Conservation (phyloP, 2,797 vertebrate species). For the Megaceryle alcyon region DNA sequence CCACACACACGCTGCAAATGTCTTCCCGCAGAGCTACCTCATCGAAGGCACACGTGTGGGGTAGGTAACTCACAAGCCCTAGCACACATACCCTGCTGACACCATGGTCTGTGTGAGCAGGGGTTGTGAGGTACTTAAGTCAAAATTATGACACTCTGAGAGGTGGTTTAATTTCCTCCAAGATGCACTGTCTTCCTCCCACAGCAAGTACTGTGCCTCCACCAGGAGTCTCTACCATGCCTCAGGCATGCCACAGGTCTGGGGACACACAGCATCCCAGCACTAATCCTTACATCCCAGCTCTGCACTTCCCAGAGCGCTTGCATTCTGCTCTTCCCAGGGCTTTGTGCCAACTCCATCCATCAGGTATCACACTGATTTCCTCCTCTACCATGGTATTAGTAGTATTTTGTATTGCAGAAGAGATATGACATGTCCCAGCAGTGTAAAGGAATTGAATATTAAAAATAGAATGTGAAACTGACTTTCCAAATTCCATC, state of each 20-base stretch:
- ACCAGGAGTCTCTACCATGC: neutral
- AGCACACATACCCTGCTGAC: rapidly evolving
- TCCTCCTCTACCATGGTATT: neutral
- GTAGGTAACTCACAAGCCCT: neutral
- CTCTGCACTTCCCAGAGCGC: rapidly evolving
- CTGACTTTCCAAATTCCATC: neutral
- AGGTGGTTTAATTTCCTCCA: neutral
- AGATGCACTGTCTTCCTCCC: neutral
- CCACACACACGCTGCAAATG: rapidly evolving
- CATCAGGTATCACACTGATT: neutral
- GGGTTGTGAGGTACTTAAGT: neutral
- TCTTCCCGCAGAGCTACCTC: neutral
- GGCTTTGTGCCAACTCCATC: neutral
- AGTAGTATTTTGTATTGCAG: neutral
- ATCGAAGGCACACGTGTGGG: rapidly evolving
- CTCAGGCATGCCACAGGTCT: neutral
- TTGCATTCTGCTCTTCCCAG: neutral
- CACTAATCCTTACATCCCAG: neutral
- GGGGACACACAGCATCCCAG: neutral
- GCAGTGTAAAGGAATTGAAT: neutral
- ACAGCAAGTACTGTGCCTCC: rapidly evolving
- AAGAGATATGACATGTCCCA: neutral
- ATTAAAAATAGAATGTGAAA: neutral
- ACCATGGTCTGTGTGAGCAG: neutral
- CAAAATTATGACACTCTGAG: neutral